Evolutionary conservation across 2,113 vertebrate species (phyloP).

Genomic region (Varanus komodoensis): DNA sequence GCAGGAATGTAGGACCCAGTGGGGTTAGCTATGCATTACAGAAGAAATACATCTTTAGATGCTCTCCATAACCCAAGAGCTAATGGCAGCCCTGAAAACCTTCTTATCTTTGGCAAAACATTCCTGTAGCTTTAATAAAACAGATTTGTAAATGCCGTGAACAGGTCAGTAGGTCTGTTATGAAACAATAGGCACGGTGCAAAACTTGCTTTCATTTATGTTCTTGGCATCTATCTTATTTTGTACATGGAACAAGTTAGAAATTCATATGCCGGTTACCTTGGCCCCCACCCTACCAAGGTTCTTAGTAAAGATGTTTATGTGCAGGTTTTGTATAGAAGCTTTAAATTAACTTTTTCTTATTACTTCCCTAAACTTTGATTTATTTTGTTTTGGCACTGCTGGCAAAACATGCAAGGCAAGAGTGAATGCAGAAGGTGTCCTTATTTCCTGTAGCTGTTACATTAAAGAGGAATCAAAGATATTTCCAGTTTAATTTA

Average conservation of each 20-base stretch:
- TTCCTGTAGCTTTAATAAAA: constrained; percentile 1
- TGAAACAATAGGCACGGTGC: neutral
- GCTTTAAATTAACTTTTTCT: constrained; percentile 23
- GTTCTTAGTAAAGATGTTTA: neutral
- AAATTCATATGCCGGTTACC: neutral
- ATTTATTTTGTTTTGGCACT: neutral
- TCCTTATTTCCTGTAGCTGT: constrained; percentile 43
- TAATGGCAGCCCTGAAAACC: neutral
- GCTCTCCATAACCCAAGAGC: neutral
- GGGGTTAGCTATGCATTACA: constrained; percentile 17
- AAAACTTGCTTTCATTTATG: constrained; percentile 2
- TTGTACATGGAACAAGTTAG: neutral
- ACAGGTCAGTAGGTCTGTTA: neutral
- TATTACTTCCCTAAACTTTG: constrained; percentile 12
- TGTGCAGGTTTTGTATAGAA: neutral
- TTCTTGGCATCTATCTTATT: neutral
- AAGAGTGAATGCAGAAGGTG: constrained; percentile 33
- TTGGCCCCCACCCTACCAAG: too few relatives aligned
- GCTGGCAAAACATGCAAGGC: constrained; percentile 30
- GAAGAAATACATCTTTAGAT: constrained; percentile 10
- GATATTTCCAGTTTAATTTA: constrained; percentile 52
- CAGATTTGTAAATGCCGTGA: constrained; percentile 11
- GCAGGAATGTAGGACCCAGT: neutral
- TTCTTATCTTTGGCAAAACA: neutral
- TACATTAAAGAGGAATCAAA: constrained; percentile 28